Evolutionary conservation across 2,888 invertebrate genomes (phyloP).

Genomic region (Microctonus aethiopoides): DNA sequence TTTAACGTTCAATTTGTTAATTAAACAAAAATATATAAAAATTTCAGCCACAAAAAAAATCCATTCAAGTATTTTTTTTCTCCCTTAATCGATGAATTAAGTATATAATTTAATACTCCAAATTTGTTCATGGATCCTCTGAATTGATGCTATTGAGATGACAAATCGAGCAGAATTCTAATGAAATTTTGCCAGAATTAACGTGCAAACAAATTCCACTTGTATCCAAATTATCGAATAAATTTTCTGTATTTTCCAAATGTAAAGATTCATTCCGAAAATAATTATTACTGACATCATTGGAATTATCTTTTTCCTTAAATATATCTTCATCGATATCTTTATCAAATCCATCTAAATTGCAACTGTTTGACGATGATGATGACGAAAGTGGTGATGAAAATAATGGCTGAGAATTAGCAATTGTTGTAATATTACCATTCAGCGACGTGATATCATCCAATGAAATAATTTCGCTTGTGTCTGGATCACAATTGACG

Average conservation of each 20-base stretch:
- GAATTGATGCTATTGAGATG: constrained; percentile 65
- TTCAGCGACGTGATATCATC: background rate
- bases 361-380: background rate
- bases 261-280: no score
- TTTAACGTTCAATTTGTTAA: background rate
- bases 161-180: constrained; percentile 72
- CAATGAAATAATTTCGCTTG: background rate
- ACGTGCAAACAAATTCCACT: constrained; percentile 72
- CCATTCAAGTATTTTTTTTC: no score
- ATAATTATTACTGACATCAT: no score
- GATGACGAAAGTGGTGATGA: background rate
- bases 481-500: constrained; percentile 7
- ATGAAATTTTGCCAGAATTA: constrained; percentile 70
- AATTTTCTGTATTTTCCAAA: no score
- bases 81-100: no score
- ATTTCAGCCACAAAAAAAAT: no score
- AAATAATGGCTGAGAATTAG: background rate
- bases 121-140: constrained; percentile 27
- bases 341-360: background rate
- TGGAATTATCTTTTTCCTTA: no score
- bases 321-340: constrained; percentile 2
- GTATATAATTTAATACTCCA: no score
- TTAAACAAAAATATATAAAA: no score
- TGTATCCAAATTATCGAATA: constrained; percentile 61
- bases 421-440: background rate